Evolutionary conservation across 2,888 invertebrate species (phyloP).

Genomic region (Galerucella nymphaeae): DNA sequence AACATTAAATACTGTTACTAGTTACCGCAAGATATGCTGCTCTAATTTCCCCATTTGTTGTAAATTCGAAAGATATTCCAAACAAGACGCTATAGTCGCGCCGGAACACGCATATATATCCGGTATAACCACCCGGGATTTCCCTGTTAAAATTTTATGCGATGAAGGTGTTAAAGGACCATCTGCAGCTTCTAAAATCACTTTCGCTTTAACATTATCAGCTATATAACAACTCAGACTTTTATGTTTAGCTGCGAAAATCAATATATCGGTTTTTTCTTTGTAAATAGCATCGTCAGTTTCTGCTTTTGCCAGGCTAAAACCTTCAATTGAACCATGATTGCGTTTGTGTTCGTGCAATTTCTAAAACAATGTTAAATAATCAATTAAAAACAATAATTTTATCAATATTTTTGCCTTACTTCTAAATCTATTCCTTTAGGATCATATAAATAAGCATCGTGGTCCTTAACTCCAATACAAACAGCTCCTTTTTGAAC

Average conservation of each 20-base stretch:
- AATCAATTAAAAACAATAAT: background rate
- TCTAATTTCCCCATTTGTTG: slow-evolving; percentile 40
- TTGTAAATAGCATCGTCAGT: slow-evolving; percentile 52
- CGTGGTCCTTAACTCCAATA: slow-evolving; percentile 60
- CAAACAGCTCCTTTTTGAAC: slow-evolving; percentile 57
- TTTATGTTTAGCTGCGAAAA: slow-evolving; percentile 59
- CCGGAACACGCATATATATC: slow-evolving; percentile 60
- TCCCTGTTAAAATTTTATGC: slow-evolving; percentile 56
- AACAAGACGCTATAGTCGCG: slow-evolving; percentile 56
- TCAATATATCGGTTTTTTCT: slow-evolving; percentile 59
- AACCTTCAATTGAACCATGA: slow-evolving; percentile 53
- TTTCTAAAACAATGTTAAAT: slow-evolving; percentile 47
- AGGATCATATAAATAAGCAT: slow-evolving; percentile 55
- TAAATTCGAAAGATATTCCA: slow-evolving; percentile 57
- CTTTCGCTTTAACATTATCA: slow-evolving; percentile 58
- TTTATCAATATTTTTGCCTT: background rate
- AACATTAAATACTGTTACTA: too few relatives aligned
- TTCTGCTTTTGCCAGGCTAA: slow-evolving; percentile 49
- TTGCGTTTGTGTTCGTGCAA: slow-evolving; percentile 52
- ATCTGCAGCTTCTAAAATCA: slow-evolving; percentile 61
- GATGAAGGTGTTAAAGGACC: slow-evolving; percentile 59
- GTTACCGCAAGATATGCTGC: slow-evolving; percentile 42
- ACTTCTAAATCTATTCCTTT: slow-evolving; percentile 56
- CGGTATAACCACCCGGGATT: slow-evolving; percentile 58
- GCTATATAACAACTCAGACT: slow-evolving; percentile 57